A percentile compares a stretch with the other conserved stretches of the same genome.
Conservation (phyloP, 2,113 vertebrate species). For the Ictalurus punctatus region DNA sequence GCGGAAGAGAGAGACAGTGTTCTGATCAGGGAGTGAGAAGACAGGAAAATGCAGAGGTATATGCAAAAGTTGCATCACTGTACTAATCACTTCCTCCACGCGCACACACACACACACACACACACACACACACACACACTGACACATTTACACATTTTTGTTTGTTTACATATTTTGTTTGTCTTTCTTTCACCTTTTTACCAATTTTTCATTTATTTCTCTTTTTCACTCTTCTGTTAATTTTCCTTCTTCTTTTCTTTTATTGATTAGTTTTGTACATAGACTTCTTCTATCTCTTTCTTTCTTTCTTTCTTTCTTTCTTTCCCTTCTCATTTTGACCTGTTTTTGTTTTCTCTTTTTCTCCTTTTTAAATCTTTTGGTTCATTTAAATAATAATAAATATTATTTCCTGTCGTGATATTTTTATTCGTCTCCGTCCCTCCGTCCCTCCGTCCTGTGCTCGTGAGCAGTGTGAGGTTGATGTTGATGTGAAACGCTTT, state of each 20-base stretch:
- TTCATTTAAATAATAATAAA: not conserved
- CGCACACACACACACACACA: not conserved
- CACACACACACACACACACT: not conserved
- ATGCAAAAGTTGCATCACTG: not conserved
- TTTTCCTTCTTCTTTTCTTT: too few relatives aligned
- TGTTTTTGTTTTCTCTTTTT: not conserved
- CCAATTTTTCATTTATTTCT: too few relatives aligned
- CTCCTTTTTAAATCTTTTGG: not conserved
- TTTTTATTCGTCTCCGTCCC: not conserved
- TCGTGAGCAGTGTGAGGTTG: not conserved
- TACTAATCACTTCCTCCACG: not conserved
- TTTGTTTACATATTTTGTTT: too few relatives aligned
- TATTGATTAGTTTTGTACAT: too few relatives aligned
- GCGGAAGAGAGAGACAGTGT: too few relatives aligned
- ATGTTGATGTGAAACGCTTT: not conserved
- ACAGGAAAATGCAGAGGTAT: constrained; percentile 52
- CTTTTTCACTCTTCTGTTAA: too few relatives aligned
- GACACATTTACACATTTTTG: not conserved
- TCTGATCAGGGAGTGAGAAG: constrained; percentile 46
- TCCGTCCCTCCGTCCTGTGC: not conserved
- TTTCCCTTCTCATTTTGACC: not conserved
- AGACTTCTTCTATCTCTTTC: too few relatives aligned
- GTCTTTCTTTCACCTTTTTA: not conserved
- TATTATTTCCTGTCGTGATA: not conserved
- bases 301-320: not conserved